Evolutionary conservation across 2,113 vertebrate species (phyloP).

Genomic region (Actenoides lindsayi): DNA sequence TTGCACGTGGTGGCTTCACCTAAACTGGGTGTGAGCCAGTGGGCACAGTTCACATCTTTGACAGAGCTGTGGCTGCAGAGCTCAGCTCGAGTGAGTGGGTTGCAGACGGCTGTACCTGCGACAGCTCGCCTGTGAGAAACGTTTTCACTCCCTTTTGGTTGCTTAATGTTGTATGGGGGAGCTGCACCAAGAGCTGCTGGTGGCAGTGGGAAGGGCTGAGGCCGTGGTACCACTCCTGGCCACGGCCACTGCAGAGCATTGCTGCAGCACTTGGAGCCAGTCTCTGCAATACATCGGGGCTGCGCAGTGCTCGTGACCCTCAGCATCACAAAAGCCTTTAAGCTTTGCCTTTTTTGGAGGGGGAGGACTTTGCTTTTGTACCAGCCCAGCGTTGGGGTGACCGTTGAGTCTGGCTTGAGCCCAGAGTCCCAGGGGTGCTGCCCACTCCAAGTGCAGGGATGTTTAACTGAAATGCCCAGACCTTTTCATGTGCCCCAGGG

Average conservation of each 20-base stretch:
- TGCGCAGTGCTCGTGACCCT: background rate
- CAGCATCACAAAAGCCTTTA: background rate
- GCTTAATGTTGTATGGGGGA: background rate
- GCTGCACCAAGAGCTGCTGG: background rate
- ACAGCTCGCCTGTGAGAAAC: background rate
- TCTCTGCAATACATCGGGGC: background rate
- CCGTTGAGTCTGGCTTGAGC: background rate
- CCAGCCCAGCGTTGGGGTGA: background rate
- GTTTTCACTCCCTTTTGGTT: background rate
- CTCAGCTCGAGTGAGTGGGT: background rate
- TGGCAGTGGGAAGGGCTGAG: background rate
- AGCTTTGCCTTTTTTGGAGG: background rate
- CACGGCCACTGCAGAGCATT: background rate
- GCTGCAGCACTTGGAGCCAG: background rate
- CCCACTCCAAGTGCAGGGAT: background rate
- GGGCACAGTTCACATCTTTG: background rate
- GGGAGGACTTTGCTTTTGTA: background rate
- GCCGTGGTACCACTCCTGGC: background rate
- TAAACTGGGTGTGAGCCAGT: background rate
- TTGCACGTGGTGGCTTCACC: accelerated
- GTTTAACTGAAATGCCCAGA: background rate
- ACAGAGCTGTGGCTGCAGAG: background rate
- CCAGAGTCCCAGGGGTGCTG: accelerated
- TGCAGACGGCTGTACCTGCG: background rate
- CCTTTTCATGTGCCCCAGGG: background rate